phyloP scores from a whole-genome alignment of 2,113 vertebrate species.

The Vulpes ferrilata region DNA sequence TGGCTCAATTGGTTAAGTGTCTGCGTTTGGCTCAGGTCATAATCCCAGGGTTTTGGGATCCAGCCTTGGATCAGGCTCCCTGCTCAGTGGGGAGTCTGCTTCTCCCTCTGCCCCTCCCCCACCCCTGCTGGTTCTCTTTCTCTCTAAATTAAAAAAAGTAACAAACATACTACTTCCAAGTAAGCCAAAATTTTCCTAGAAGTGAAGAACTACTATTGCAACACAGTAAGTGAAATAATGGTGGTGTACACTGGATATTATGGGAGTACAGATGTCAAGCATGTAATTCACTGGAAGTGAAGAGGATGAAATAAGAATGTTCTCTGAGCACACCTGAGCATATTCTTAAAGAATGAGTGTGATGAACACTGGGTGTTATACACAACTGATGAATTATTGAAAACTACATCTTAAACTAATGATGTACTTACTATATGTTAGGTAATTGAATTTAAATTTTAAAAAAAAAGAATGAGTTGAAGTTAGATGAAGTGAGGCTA shows the following conservation, averaged over 20 bases:
- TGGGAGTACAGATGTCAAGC: fast-evolving
- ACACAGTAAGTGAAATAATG: neutral
- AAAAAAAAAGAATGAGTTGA: neutral
- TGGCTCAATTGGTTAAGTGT: no score
- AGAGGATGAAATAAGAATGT: neutral
- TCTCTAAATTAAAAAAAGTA: neutral
- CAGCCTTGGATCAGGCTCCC: no score
- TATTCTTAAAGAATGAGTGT: neutral
- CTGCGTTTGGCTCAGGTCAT: no score
- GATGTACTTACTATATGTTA: no score
- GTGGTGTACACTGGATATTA: neutral
- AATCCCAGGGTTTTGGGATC: no score
- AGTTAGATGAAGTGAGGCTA: neutral
- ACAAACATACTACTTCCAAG: neutral
- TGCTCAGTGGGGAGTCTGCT: no score
- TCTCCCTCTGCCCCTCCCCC: no score
- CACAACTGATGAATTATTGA: no score
- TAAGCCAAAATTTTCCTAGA: neutral
- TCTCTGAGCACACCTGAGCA: neutral
- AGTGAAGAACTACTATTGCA: neutral
- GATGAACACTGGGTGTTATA: no score
- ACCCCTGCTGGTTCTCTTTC: no score
- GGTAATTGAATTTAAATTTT: no score
- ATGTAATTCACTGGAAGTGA: neutral
- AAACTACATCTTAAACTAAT: no score